Base-by-base conservation (phyloP, 2,113 vertebrate genomes). In the Corythornis madagascariensis region DNA sequence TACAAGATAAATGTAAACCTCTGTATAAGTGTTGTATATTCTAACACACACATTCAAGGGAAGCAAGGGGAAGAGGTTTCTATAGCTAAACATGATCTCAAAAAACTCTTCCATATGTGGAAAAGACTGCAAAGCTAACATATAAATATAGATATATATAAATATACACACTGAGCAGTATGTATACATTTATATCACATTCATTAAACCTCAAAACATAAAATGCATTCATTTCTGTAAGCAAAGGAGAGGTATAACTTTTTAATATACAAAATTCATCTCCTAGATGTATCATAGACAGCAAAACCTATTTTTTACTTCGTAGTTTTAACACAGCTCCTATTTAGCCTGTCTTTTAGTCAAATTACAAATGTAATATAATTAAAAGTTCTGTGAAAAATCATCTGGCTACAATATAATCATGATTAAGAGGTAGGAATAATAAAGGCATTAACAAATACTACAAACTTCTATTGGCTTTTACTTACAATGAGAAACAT, bases 101-200 rank as follows among this genome's bases (percentile, higher is more conserved):
- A 87, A 95, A 97, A 97, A 97, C 96, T 98, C 96, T 97, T 97
- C 97, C 97, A 97, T 97, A 97, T 97, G 97, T 97, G 97, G 97
- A 95, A 97, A 97, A 96, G 93, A 87, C 74, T 83, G 86, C 86
- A 97, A 96, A 76, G 89, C 91, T 97, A 97, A 96, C 96, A 97
- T 94, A 95, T 91, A 97, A 95, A 96, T 96, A 96, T 26, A 86
- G 74, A 96, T 97, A 97, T 88, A 97, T 95, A 96, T 96, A 97
- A 97, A 97, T 97, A 97, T 95, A 98, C 97, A 97, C 87, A 95
- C 91, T 81, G 96, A 70, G 83, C 84, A 85, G 93, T 97, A 74
- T 97, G 96, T 98, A 96, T 98, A 97, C 96, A 97, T 97, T 97
- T 96, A 96, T 93, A 96, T 96, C 95, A 97, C 96, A 97, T 96